A percentile compares a stretch with the other conserved stretches of the same genome.
These are phyloP conservation scores for Siphamia tubifer DNA, from an alignment of 2,113 vertebrate genomes.

Conservation along the genomic window DNA sequence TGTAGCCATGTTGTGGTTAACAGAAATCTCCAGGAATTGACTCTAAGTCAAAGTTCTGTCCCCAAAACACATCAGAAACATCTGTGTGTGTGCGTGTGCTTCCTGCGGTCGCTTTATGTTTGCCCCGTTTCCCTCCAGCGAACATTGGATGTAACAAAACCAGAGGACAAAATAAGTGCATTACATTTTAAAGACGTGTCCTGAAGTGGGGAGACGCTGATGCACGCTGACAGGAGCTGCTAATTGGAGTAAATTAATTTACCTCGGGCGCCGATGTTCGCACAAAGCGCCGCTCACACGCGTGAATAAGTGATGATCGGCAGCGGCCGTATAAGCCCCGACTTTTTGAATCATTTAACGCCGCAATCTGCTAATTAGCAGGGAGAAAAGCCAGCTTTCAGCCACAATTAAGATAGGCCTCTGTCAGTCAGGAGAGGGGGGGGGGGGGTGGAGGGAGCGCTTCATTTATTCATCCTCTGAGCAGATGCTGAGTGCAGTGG, in stretches of 20 bases:
- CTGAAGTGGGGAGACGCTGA: conserved; percentile 66
- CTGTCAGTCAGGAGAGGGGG: conserved; percentile 72
- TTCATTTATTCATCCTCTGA: conserved; percentile 81
- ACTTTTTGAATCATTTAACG: conserved; percentile 87
- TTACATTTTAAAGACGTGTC: conserved; percentile 71
- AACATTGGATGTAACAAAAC: conserved; percentile 67
- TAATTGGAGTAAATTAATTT: conserved; percentile 86
- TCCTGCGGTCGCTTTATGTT: conserved; percentile 48
- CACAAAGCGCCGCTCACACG: conserved; percentile 63
- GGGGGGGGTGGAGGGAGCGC: conserved; percentile 23
- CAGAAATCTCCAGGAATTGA: no score
- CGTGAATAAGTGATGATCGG: conserved; percentile 83
- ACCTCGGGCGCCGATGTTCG: conserved; percentile 76
- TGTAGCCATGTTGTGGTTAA: no score
- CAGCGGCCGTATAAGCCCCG: conserved; percentile 71
- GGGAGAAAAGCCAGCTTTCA: conserved; percentile 79
- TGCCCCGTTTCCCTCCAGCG: conserved; percentile 62
- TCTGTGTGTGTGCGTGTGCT: background rate
- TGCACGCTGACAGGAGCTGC: conserved; percentile 77
- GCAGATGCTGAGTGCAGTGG: conserved; percentile 75
- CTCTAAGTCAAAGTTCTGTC: no score
- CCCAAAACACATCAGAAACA: no score
- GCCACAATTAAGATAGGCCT: conserved; percentile 78
- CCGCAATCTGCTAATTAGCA: conserved; percentile 84
- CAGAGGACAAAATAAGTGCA: conserved; percentile 72